Evolutionary conservation across 2,888 invertebrate genomes (phyloP).

Genomic region (Eupelmus urozonus): DNA sequence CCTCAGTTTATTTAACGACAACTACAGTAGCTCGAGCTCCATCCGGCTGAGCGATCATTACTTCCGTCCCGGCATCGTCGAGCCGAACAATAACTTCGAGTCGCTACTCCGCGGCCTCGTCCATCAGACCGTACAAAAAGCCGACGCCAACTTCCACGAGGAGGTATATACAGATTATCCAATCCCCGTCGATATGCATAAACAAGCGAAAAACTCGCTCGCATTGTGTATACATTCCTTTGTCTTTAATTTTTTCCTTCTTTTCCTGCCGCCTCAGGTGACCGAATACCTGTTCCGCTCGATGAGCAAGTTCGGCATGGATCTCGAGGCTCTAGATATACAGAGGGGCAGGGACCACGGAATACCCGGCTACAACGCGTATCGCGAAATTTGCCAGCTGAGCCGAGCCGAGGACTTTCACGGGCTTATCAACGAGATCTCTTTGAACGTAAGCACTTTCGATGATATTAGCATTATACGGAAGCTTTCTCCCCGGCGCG

Average conservation of each 20-base stretch:
- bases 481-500: neutral
- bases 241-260: neutral
- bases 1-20: slow-evolving; percentile 53
- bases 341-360: slow-evolving; percentile 84
- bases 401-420: slow-evolving; percentile 70
- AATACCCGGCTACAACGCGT: slow-evolving; percentile 82
- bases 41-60: slow-evolving; percentile 80
- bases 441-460: slow-evolving; percentile 68
- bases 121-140: slow-evolving; percentile 80
- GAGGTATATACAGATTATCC: slow-evolving; percentile 71
- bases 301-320: slow-evolving; percentile 78
- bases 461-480: neutral
- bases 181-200: neutral
- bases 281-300: slow-evolving; percentile 73
- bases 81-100: slow-evolving; percentile 78
- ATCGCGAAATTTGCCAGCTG: slow-evolving; percentile 78
- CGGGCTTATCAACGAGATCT: slow-evolving; percentile 73
- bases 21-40: slow-evolving; percentile 39
- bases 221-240: neutral
- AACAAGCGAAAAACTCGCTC: neutral
- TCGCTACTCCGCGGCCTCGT: slow-evolving; percentile 80
- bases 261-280: slow-evolving; percentile 64
- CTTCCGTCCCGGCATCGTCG: slow-evolving; percentile 80
- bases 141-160: slow-evolving; percentile 80
- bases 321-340: slow-evolving; percentile 82